Base-by-base conservation (phyloP, 1,140 invertebrate species). In the Psilanteris sp. region DNA sequence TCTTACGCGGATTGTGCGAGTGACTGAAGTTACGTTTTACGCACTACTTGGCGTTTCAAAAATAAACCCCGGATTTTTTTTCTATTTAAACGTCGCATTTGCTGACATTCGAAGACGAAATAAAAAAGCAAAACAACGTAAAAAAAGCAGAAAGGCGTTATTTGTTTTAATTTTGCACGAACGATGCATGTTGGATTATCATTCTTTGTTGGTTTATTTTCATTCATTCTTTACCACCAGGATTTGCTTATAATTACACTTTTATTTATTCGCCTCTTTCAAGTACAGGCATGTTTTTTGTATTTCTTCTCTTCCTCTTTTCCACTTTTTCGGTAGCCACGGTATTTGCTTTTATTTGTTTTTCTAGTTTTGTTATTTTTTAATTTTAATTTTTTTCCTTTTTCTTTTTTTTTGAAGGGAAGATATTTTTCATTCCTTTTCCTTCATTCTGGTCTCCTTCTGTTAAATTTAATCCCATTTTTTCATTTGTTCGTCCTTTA, bases 1-100 rank as follows among this genome's bases (percentile, higher is more conserved):
- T 43, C 71, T 82, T 82, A 64, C 59, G 26, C 31, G 43, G 22
- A 48, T 48, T 43, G 46, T 37, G 27, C 37, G 39, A 43, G 61
- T 41, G 48, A 67, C 62, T 67, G 20, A 32, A 67, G 48, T 67
- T 67, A 54, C 62, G 62, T 57, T 55, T 55, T 11, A 55, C 64
- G 64, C 50, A 52, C 39, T 37, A 39, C 50, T 57, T 68, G 32
- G 29, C 55, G 15, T 43, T 32, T 26, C 57, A 29, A 50, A 68
- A 68, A 68, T 68, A 68, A 57, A 57, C 52, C 31, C 14, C 4
- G 39, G 26, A 41, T 57, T 67, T 67, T 67, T 67, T 67, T 67
- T 67, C 55, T 39, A 26, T 3, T 29, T 41, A 68, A 55, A 41
- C 20, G 36, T 15, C 37, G 36, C 26, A 39, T 39, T 59, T 39